These are phyloP conservation scores for Drosophila kanapiae DNA, from an alignment of 1,140 invertebrate genomes.

Conservation along the genomic window DNA sequence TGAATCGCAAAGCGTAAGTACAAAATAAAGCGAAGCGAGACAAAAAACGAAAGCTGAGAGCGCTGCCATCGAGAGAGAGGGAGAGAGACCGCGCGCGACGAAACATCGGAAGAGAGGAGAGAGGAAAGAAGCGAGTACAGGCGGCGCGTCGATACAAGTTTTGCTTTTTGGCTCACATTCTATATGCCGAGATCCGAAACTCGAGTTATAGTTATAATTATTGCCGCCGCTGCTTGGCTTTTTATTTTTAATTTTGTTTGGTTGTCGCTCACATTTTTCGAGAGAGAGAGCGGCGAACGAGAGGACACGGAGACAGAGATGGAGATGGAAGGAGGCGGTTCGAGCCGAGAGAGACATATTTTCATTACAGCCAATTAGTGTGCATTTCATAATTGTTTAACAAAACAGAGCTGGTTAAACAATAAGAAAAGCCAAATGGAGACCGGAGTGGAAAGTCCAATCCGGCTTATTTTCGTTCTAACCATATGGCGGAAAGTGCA, in stretches of 20 bases:
- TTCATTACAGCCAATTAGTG: slow-evolving; percentile 84
- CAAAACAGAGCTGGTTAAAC: slow-evolving; percentile 54
- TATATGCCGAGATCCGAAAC: slow-evolving; percentile 73
- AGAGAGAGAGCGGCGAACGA: slow-evolving; percentile 27
- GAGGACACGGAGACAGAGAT: slow-evolving; percentile 8
- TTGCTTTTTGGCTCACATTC: slow-evolving; percentile 78
- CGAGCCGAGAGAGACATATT: slow-evolving; percentile 61
- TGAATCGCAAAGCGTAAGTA: slow-evolving; percentile 84
- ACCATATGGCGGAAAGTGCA: slow-evolving; percentile 61
- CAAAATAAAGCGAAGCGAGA: slow-evolving; percentile 83
- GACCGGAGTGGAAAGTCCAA: slow-evolving; percentile 33
- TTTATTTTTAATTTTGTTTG: slow-evolving; percentile 80
- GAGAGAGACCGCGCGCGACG: slow-evolving; percentile 10
- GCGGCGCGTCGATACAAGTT: slow-evolving; percentile 79
- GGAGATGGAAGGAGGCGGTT: slow-evolving; percentile 15
- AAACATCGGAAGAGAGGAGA: slow-evolving; percentile 35
- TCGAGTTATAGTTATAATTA: slow-evolving; percentile 84
- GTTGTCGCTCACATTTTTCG: slow-evolving; percentile 68
- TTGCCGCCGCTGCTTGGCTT: slow-evolving; percentile 65
- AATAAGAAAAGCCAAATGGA: slow-evolving; percentile 33
- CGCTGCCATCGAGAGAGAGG: slow-evolving; percentile 14
- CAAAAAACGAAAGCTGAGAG: slow-evolving; percentile 79
- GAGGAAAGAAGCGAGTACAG: slow-evolving; percentile 67
- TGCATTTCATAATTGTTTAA: slow-evolving; percentile 85
- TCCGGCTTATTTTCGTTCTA: slow-evolving; percentile 29